Evolutionary conservation across 2,797 vertebrate species (phyloP), one percentile per base, ranked within the genome.

Genomic region (Enteromius mattozi): DNA sequence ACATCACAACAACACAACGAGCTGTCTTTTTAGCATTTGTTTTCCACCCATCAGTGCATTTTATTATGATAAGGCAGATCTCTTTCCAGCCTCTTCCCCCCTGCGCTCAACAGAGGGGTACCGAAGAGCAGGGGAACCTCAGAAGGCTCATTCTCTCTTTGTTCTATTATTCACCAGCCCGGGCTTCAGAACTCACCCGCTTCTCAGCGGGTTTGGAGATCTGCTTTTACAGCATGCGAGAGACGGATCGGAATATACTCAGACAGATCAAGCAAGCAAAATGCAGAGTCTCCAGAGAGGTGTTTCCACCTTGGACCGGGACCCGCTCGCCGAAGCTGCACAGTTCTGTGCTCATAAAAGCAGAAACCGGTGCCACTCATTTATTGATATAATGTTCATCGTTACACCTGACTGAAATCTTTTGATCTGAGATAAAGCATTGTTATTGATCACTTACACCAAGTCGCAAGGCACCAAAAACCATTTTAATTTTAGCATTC

Each of bases 101-200:
- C 78, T 85, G 83, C 86, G 88, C 85, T 89, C 86, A 71, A 92
- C 91, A 88, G 90, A 90, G 91, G 90, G 91, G 89, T 92, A 90
- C 78, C 90, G 92, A 93, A 94, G 91, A 93, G 92, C 91, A 91
- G 91, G 83, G 89, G 92, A 94, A 91, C 90, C 94, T 95, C 94
- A 89, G 94, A 94, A 95, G 94, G 91, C 92, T 88, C 88, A 68
- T 94, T 89, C 93, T 90, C 91, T 94, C 95, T 96, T 96, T 96
- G 95, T 96, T 96, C 94, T 95, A 96, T 96, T 95, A 96, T 96
- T 96, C 94, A 96, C 93, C 88, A 95, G 91, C 90, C 91, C 89
- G 83, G 91, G 93, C 94, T 94, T 95, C 91, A 95, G 92, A 95
- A 93, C 93, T 93, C 92, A 90, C 91, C 90, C 88, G 90, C 90